Conservation (phyloP, 2,113 vertebrate genomes). For the Xiphophorus maculatus region DNA sequence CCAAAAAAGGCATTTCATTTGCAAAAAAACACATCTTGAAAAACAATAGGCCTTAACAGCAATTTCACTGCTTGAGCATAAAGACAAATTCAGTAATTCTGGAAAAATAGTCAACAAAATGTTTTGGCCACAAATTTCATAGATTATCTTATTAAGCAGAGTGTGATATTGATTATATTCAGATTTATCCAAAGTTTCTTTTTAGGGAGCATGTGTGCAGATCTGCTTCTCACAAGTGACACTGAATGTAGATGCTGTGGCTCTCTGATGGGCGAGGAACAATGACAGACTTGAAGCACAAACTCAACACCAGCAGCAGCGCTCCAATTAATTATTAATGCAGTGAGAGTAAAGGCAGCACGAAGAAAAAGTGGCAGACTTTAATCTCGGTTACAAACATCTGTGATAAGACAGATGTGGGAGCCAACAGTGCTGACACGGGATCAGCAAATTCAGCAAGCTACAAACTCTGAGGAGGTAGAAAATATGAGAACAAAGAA, state of each 20-base stretch:
- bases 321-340: constrained; percentile 15
- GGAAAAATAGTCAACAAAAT: too few relatives aligned
- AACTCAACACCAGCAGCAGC: constrained; percentile 21
- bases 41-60: too few relatives aligned
- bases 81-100: too few relatives aligned
- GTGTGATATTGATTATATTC: not conserved
- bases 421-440: constrained; percentile 5
- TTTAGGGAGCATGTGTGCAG: not conserved
- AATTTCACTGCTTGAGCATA: too few relatives aligned
- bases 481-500: constrained; percentile 1
- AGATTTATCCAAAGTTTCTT: not conserved
- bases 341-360: not conserved
- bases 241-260: not conserved
- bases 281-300: constrained; percentile 15
- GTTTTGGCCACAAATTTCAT: not conserved
- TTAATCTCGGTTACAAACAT: constrained; percentile 31
- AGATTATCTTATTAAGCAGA: not conserved
- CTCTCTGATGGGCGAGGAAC: not conserved
- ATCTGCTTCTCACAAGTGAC: constrained; percentile 6
- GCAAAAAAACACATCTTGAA: too few relatives aligned
- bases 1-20: too few relatives aligned
- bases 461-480: not conserved
- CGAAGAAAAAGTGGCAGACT: constrained; percentile 4
- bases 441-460: constrained; percentile 8
- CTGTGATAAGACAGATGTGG: constrained; percentile 25